These are phyloP conservation scores for Poeciliopsis occidentalis DNA, from an alignment of 2,113 vertebrate species.

Conservation along the genomic window DNA sequence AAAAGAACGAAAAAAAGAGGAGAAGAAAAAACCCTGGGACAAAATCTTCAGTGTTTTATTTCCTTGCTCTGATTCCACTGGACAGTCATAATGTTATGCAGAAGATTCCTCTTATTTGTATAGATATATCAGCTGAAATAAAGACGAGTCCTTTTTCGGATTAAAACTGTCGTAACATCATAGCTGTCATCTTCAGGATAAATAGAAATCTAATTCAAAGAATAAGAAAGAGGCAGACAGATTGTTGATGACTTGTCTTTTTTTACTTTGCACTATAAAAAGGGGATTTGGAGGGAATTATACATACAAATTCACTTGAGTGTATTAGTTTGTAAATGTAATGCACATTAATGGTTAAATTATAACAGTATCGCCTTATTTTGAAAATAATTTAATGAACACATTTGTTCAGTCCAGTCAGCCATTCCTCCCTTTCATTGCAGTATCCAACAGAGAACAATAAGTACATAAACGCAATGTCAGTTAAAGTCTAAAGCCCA, in stretches of 20 bases:
- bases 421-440: not conserved
- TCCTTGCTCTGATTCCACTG: slow-evolving; percentile 21
- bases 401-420: not conserved
- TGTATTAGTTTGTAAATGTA: too few species aligned
- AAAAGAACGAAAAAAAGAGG: not conserved
- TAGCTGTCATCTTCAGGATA: not conserved
- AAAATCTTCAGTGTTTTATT: slow-evolving; percentile 29
- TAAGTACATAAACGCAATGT: not conserved
- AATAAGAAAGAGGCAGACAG: not conserved
- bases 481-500: not conserved
- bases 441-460: not conserved
- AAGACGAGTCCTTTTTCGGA: not conserved
- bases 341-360: too few species aligned
- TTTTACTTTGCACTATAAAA: not conserved
- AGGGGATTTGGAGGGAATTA: too few species aligned
- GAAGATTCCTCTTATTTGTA: not conserved
- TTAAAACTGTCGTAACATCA: not conserved
- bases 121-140: not conserved
- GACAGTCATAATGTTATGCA: not conserved
- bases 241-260: too few species aligned
- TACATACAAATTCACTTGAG: too few species aligned
- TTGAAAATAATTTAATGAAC: not conserved
- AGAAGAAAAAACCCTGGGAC: slow-evolving; percentile 5
- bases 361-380: not conserved
- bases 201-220: not conserved